Percentiles rank a stretch among this genome's conserved stretches.
Evolutionary conservation across 2,113 vertebrate genomes (phyloP).

Genomic region (Myxocyprinus asiaticus): DNA sequence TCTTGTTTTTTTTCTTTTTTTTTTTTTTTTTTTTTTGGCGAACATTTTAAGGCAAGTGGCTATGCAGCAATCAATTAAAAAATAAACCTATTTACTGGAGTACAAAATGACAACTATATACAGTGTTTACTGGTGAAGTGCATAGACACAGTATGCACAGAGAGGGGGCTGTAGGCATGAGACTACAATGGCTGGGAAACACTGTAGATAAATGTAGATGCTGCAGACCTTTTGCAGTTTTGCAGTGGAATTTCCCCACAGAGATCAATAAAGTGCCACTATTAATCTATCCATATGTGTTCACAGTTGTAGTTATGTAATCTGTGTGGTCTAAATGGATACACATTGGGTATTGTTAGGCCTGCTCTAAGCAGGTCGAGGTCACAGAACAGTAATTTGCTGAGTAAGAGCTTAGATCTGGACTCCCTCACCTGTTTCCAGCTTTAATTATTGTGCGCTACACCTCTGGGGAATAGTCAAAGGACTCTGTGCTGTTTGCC

Average conservation of each 20-base stretch:
- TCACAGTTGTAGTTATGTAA: not conserved
- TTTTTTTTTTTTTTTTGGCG: too few relatives aligned
- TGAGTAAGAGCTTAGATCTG: constrained; percentile 20
- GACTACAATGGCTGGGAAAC: too few relatives aligned
- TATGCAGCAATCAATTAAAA: too few relatives aligned
- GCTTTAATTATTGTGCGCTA: constrained; percentile 24
- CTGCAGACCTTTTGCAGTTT: not conserved
- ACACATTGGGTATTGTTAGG: not conserved
- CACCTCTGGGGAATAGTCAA: constrained; percentile 19
- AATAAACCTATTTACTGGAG: too few relatives aligned
- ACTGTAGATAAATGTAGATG: too few relatives aligned
- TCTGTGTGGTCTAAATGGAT: not conserved
- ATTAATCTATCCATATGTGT: not conserved
- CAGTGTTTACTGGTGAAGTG: too few relatives aligned
- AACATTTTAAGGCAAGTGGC: too few relatives aligned
- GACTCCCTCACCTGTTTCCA: constrained; percentile 16
- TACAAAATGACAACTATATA: too few relatives aligned
- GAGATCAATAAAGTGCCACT: not conserved
- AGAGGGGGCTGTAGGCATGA: too few relatives aligned
- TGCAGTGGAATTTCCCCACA: not conserved
- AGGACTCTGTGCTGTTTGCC: constrained; percentile 38
- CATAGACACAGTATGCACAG: too few relatives aligned
- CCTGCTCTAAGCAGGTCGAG: not conserved
- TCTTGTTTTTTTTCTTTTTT: too few relatives aligned
- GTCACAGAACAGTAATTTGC: constrained; percentile 43